Percentiles rank a stretch among this genome's conserved stretches.
Evolutionary conservation across 2,888 invertebrate genomes (phyloP).

Genomic region (Nematopogon swammerdamellus): DNA sequence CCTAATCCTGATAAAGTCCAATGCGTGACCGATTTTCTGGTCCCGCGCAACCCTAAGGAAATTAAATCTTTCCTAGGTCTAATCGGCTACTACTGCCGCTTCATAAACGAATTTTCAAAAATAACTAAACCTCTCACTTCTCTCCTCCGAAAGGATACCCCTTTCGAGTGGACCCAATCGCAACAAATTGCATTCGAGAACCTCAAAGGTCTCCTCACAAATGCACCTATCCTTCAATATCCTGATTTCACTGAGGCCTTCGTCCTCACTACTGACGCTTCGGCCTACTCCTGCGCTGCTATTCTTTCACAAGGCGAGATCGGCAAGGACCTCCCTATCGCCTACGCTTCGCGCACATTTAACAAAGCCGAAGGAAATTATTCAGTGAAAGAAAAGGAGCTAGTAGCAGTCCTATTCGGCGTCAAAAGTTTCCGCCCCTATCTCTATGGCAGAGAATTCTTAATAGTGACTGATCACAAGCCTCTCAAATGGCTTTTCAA

Average conservation of each 20-base stretch:
- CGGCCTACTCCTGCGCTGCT: constrained; percentile 14
- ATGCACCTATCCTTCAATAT: constrained; percentile 13
- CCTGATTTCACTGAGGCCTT: constrained; percentile 18
- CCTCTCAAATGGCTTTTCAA: constrained; percentile 16
- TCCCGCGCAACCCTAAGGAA: constrained; percentile 11
- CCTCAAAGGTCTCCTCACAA: constrained; percentile 4
- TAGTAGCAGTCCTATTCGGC: constrained; percentile 16
- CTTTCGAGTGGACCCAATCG: constrained; percentile 1
- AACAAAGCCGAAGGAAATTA: constrained; percentile 16
- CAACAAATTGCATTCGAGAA: constrained; percentile 5
- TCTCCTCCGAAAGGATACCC: constrained; percentile 4
- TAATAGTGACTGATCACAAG: constrained; percentile 17
- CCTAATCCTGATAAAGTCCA: constrained; percentile 14
- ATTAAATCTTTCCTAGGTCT: constrained; percentile 17
- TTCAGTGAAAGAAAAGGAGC: constrained; percentile 16
- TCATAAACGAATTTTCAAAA: constrained; percentile 15
- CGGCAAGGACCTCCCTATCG: constrained; percentile 16
- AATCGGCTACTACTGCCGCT: constrained; percentile 18
- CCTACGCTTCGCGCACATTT: constrained; percentile 16
- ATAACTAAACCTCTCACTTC: constrained; percentile 7
- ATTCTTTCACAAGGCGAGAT: constrained; percentile 14
- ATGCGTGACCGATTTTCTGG: constrained; percentile 11
- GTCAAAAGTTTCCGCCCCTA: constrained; percentile 17
- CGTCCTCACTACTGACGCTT: constrained; percentile 18
- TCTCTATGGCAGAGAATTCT: constrained; percentile 17